A percentile compares a stretch with the other conserved stretches of the same genome.
phyloP scores from a whole-genome alignment of 1,140 invertebrate species.

The Drosophila pseudoobscura region DNA sequence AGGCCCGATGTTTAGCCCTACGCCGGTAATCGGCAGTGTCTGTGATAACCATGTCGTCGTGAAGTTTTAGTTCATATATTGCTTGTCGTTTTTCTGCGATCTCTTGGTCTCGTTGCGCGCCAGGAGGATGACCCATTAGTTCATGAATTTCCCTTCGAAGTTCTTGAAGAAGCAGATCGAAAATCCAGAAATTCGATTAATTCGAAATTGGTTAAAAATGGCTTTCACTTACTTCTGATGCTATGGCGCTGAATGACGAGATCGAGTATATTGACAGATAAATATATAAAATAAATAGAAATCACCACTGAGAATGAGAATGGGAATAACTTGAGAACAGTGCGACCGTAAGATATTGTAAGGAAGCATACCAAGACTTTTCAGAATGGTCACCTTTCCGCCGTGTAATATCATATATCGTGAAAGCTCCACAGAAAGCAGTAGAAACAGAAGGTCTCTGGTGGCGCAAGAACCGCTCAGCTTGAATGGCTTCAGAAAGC shows the following conservation, averaged over 20 bases:
- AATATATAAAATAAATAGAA: constrained; percentile 33
- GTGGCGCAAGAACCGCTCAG: constrained; percentile 34
- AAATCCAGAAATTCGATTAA: no score
- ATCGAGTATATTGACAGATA: constrained; percentile 43
- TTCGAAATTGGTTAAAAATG: no score
- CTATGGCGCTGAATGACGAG: constrained; percentile 17
- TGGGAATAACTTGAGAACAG: not conserved
- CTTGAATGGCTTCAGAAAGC: constrained; percentile 48
- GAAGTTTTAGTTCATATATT: constrained; percentile 3
- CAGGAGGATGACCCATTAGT: not conserved
- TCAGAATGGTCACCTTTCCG: not conserved
- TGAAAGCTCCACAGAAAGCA: constrained; percentile 17
- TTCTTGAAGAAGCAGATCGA: constrained; percentile 1
- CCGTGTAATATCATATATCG: constrained; percentile 2
- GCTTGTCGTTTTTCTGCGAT: not conserved
- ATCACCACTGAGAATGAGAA: constrained; percentile 11
- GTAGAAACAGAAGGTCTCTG: constrained; percentile 48
- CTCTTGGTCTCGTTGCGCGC: not conserved
- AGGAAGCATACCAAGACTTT: constrained; percentile 20
- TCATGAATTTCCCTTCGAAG: constrained; percentile 15
- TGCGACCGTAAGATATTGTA: no score
- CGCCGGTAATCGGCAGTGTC: not conserved
- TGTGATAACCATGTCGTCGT: constrained; percentile 18
- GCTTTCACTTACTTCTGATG: constrained; percentile 39
- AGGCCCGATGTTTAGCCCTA: not conserved